Evolutionary conservation across 2,888 invertebrate genomes (phyloP), one percentile per base, ranked within the genome.

Genomic region (Hylaea fasciaria): DNA sequence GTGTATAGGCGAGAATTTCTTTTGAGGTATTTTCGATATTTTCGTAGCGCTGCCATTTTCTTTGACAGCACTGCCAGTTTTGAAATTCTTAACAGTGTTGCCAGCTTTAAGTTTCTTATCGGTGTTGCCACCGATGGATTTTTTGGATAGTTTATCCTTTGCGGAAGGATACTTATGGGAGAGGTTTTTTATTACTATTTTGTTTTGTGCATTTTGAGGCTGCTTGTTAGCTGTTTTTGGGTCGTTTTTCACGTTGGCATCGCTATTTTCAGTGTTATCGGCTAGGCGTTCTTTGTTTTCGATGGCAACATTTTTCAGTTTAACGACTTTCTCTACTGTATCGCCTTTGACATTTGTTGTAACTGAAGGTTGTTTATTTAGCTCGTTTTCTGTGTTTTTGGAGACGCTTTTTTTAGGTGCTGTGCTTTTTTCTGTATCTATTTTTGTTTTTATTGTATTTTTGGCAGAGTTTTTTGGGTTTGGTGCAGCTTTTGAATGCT

Each of bases 21-120:
- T 84, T 48, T 77, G 78, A 0, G 85, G 83, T 39, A 86, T 84
- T 60, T 81, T 85, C 0, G 85, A 74, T 0, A 53, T 61, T 39
- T 63, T 70, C 45, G 37, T 17, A 12, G 41, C 49, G 10, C 35
- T 55, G 10, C 14, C 68, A 65, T 73, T 78, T 62, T 74, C 72
- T 37, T 70, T 72, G 9, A 43, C 55, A 43, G 22, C 11, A 12
- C 40, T 50, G 45, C 39, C 50, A 40, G 16, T 8, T 22, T 55
- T 61, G 4, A 47, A 12, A 32, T 58, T 56, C 5, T 50, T 56
- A 0, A n/a, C 9, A 13, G 45, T 40, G 44, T 43, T 59, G 16
- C 49, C 44, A 7, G 17, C 0, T 9, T 49, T 28, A 45, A 32
- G 4, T 40, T 53, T 56, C 46, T 32, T 32, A 32, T 56, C 11